These are phyloP conservation scores for Acleris cristana DNA, from an alignment of 2,888 invertebrate genomes.

Conservation along the genomic window DNA sequence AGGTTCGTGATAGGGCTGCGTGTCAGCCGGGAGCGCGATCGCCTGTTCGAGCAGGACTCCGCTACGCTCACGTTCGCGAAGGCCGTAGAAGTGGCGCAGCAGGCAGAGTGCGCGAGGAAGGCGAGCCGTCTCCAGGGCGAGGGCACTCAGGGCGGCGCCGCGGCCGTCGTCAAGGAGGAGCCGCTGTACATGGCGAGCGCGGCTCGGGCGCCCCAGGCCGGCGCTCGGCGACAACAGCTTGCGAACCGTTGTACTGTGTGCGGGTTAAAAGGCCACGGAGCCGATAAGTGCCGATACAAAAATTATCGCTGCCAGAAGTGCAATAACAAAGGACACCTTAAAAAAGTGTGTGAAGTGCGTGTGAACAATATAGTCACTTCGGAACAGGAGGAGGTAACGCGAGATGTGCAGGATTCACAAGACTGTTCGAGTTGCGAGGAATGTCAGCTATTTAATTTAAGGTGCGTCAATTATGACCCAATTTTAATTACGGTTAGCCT, in stretches of 20 bases:
- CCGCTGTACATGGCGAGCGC: slow-evolving; percentile 17
- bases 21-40: slow-evolving; percentile 31
- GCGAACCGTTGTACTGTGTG: slow-evolving; percentile 14
- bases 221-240: neutral
- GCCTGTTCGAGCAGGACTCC: slow-evolving; percentile 30
- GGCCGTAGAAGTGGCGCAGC: slow-evolving; percentile 39
- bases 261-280: slow-evolving; percentile 14
- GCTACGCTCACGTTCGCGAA: slow-evolving; percentile 19
- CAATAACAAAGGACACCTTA: neutral
- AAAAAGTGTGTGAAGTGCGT: slow-evolving; percentile 6
- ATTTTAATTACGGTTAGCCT: slow-evolving; percentile 10
- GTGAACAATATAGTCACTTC: too few species aligned
- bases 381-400: too few species aligned
- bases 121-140: neutral
- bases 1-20: slow-evolving; percentile 37
- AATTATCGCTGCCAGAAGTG: neutral
- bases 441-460: slow-evolving; percentile 25
- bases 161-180: slow-evolving; percentile 5
- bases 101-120: slow-evolving; percentile 24
- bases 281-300: slow-evolving; percentile 21
- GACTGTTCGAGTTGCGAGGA: slow-evolving; percentile 20
- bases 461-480: slow-evolving; percentile 27
- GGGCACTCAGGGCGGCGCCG: neutral
- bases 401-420: too few species aligned
- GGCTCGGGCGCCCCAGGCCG: neutral